Base-by-base conservation (phyloP, 2,888 invertebrate genomes). In the Syrphus vitripennis region DNA sequence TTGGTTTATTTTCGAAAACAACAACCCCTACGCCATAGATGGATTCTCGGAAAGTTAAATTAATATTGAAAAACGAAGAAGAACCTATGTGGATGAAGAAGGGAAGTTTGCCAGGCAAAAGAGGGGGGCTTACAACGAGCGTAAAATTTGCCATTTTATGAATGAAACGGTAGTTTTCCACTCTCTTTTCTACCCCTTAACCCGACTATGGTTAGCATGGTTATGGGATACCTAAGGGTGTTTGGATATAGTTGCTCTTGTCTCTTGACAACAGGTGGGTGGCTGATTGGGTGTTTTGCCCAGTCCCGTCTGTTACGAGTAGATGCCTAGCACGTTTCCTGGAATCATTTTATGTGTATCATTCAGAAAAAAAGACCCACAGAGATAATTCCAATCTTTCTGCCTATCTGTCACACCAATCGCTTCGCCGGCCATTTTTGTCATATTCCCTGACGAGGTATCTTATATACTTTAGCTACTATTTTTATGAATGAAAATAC, bases 131-230 rank as follows among this genome's bases (percentile, higher is more conserved):
- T 34, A 77, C 65, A 67, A 74, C 31, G 24, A 81, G 77, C 84
- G 84, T 81, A 86, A 86, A 72, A 81, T 31, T 77, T 81, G 29
- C 40, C 59, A 69, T 77, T 81, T 81, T 61, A 81, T 86, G 84
- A 86, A 86, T 86, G 84, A 77, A 86, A 72, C 61, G 57, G 42
- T 59, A 57, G 24, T 63, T 79, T 24, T 59, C 67, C 67, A 70
- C n/a, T 24, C 12, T 45, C 45, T n/a, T n/a, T n/a, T 12, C 24
- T 29, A 6, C 19, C 7, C 31, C 31, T 53, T 16, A 7, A 29
- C 65, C 55, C 29, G 6, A 3, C 21, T 19, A 5, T 24, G 14
- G 16, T 26, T 16, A n/a, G 19, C 14, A 53, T 24, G 31, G 61
- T 29, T 40, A 77, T 59, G 26, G 59, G 14, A 63, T 42, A 53